Percentiles rank a stretch among this genome's conserved stretches.
These are phyloP conservation scores for Promerops cafer DNA, from an alignment of 2,113 vertebrate genomes.

Conservation along the genomic window DNA sequence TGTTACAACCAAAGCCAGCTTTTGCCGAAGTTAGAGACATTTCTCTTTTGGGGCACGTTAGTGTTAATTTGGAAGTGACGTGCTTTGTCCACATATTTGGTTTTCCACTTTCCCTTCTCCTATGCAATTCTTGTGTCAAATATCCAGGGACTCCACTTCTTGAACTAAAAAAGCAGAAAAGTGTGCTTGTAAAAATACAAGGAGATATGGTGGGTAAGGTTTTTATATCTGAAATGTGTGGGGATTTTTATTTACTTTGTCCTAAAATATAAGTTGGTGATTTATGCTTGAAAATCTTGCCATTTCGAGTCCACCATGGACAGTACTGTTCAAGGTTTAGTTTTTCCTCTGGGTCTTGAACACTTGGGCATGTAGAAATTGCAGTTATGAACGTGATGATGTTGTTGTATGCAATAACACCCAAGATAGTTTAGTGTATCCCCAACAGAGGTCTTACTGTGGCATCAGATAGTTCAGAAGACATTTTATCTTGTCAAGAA, in stretches of 20 bases:
- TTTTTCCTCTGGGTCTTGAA: background rate
- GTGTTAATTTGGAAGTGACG: background rate
- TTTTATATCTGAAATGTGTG: background rate
- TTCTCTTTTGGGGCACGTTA: background rate
- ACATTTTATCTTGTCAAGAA: background rate
- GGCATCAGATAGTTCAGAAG: background rate
- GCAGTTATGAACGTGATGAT: background rate
- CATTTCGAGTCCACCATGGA: background rate
- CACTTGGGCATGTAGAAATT: background rate
- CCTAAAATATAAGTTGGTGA: background rate
- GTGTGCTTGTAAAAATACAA: background rate
- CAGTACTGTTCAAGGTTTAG: background rate
- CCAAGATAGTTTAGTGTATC: background rate
- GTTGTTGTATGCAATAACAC: background rate
- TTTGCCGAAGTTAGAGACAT: background rate
- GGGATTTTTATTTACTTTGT: background rate
- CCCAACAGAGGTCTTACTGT: background rate
- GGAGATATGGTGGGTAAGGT: background rate
- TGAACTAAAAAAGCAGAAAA: background rate
- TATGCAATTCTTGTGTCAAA: background rate
- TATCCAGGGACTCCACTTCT: background rate
- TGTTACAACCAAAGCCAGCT: background rate
- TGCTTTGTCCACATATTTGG: background rate
- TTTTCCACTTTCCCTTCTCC: background rate
- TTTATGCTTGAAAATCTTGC: background rate